Conservation (phyloP, 2,113 vertebrate species). For the Elgaria multicarinata region DNA sequence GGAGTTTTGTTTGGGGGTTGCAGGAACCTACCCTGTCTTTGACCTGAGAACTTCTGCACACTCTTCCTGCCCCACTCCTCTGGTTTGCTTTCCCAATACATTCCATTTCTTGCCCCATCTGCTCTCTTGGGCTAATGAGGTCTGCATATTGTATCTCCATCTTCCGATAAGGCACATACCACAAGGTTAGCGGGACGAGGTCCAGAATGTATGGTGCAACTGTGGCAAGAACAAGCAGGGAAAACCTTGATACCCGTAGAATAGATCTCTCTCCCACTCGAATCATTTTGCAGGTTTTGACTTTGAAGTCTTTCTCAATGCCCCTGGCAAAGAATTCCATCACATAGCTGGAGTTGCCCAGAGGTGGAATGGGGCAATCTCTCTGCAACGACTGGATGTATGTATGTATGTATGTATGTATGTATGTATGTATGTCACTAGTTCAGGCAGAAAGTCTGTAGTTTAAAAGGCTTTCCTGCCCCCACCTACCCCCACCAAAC, state of each 20-base stretch:
- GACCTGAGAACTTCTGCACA: neutral
- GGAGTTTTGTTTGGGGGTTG: neutral
- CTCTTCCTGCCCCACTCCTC: neutral
- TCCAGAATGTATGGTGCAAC: neutral
- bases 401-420: too few relatives aligned
- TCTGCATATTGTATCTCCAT: neutral
- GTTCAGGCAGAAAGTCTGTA: neutral
- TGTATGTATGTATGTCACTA: too few relatives aligned
- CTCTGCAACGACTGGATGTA: neutral
- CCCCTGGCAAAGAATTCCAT: neutral
- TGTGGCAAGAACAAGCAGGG: neutral
- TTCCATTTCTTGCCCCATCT: neutral
- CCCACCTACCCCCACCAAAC: accelerated
- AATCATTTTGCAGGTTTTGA: too few relatives aligned
- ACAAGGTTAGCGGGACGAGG: neutral
- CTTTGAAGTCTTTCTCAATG: neutral
- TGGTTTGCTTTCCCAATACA: neutral
- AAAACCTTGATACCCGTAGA: neutral
- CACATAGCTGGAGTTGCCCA: neutral
- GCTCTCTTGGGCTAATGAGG: neutral
- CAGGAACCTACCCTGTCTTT: neutral
- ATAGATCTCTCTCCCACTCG: neutral
- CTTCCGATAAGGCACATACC: neutral
- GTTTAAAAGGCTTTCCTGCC: neutral
- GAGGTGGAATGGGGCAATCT: neutral